Evolutionary conservation across 2,113 vertebrate species (phyloP).

Genomic region (Oryzias curvinotus): DNA sequence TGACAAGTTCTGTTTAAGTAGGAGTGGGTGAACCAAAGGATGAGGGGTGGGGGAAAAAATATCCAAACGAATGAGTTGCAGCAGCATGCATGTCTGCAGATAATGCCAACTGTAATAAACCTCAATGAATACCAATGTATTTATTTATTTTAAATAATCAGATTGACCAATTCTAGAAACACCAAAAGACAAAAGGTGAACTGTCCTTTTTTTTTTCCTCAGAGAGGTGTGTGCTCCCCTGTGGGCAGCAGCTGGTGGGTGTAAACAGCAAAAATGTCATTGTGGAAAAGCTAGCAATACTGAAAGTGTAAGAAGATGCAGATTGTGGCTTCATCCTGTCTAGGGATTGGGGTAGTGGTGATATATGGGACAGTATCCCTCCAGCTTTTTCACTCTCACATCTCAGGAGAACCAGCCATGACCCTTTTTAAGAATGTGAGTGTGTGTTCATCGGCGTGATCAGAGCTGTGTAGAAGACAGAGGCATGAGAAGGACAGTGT

Average conservation of each 20-base stretch:
- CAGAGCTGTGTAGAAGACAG: constrained; percentile 37
- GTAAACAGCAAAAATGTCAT: constrained; percentile 50
- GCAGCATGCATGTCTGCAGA: constrained; percentile 31
- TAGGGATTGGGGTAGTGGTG: constrained; percentile 39
- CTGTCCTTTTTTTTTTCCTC: too few species aligned
- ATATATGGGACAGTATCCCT: constrained; percentile 64
- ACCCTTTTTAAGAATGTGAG: constrained; percentile 45
- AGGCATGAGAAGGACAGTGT: constrained; percentile 1
- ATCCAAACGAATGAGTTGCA: constrained; percentile 32
- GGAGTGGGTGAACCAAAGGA: constrained; percentile 51
- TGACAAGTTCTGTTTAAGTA: constrained; percentile 47
- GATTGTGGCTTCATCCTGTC: constrained; percentile 41
- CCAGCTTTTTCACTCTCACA: constrained; percentile 46
- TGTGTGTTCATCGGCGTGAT: constrained; percentile 8
- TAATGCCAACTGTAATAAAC: constrained; percentile 5
- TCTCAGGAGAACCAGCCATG: constrained; percentile 53
- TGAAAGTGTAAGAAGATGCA: constrained; percentile 27
- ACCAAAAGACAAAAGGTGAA: too few species aligned
- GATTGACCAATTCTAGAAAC: too few species aligned
- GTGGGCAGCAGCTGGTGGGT: constrained; percentile 46
- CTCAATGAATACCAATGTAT: background rate
- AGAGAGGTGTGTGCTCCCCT: too few species aligned
- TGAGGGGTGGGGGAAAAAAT: constrained; percentile 10
- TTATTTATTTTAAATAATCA: background rate
- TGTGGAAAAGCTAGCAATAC: constrained; percentile 31